A percentile compares a stretch with the other conserved stretches of the same genome.
Evolutionary conservation across 2,113 vertebrate genomes (phyloP).

Genomic region (Pterocles gutturalis): DNA sequence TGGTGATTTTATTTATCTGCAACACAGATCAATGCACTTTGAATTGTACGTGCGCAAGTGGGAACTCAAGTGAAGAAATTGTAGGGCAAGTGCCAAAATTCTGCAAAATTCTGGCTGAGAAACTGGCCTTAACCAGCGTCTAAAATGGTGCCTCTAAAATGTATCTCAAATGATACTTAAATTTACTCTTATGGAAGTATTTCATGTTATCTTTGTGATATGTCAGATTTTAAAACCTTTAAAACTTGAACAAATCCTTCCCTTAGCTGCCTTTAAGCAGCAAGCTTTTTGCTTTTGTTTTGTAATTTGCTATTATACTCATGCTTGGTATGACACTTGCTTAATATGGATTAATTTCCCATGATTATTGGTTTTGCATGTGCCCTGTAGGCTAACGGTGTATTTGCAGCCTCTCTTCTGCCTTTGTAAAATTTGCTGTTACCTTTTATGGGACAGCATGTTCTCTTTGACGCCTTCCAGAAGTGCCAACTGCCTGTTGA

Average conservation of each 20-base stretch:
- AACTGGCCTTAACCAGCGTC: not conserved
- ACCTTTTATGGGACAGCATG: not conserved
- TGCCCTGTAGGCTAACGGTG: not conserved
- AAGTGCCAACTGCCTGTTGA: constrained; percentile 18
- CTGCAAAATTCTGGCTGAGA: not conserved
- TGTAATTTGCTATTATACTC: not conserved
- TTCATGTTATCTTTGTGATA: not conserved
- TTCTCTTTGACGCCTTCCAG: constrained; percentile 11
- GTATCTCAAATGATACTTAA: not conserved
- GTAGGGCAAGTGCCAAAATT: not conserved
- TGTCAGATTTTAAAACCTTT: not conserved
- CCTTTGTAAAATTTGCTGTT: not conserved
- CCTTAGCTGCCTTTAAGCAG: not conserved
- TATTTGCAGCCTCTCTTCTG: constrained; percentile 8
- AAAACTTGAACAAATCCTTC: not conserved
- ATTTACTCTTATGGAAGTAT: not conserved
- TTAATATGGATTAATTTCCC: constrained; percentile 14
- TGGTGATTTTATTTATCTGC: not conserved
- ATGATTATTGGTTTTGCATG: not conserved
- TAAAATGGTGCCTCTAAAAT: not conserved
- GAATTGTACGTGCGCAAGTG: not conserved
- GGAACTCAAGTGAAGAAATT: not conserved
- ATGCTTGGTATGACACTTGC: not conserved
- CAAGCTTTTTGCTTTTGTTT: not conserved
- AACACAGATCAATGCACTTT: not conserved